A percentile compares a stretch with the other conserved stretches of the same genome.
These are phyloP conservation scores for Cyanoramphus novaezelandiae DNA, from an alignment of 2,113 vertebrate species.

Conservation along the genomic window DNA sequence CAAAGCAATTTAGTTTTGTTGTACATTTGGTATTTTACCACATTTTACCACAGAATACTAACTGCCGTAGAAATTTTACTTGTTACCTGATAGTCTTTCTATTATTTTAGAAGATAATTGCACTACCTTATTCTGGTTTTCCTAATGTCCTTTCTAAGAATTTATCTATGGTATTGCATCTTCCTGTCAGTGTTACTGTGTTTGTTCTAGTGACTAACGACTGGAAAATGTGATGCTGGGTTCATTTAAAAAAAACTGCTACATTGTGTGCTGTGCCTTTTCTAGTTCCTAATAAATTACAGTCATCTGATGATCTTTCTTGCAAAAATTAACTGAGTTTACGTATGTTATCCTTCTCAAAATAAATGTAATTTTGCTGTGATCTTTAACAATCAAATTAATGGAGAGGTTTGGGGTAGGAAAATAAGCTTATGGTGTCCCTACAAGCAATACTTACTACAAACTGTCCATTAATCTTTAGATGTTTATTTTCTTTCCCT, in stretches of 20 bases:
- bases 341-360: constrained; percentile 25
- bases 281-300: background rate
- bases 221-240: background rate
- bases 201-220: background rate
- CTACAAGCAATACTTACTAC: constrained; percentile 16
- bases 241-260: background rate
- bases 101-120: background rate
- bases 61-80: background rate
- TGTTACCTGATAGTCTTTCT: background rate
- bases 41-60: background rate
- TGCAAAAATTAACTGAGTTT: constrained; percentile 4
- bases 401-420: background rate
- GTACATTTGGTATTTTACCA: background rate
- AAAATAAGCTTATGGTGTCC: constrained; percentile 39
- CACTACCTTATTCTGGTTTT: background rate
- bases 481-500: constrained; percentile 57
- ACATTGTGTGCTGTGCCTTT: background rate
- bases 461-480: constrained; percentile 51
- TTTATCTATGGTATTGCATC: background rate
- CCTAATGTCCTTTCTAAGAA: background rate
- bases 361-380: constrained; percentile 27
- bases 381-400: constrained; percentile 64
- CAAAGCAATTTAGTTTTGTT: background rate
- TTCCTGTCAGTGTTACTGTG: background rate
- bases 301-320: background rate